Evolutionary conservation across 2,113 vertebrate species (phyloP).

Genomic region (Dipodomys merriami): DNA sequence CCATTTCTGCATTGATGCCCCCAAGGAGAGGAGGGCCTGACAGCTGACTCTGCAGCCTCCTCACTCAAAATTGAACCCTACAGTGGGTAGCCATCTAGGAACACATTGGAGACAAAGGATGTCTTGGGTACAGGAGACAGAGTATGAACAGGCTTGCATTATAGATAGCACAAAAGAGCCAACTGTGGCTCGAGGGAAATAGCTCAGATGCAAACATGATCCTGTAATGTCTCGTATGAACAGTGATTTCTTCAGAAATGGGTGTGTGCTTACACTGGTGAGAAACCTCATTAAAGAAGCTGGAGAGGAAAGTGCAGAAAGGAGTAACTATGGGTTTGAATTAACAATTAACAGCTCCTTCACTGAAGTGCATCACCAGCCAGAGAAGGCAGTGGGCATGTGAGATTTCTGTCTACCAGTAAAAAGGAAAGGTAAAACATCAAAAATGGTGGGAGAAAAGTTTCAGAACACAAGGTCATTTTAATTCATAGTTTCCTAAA

Average conservation of each 20-base stretch:
- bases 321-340: constrained; percentile 53
- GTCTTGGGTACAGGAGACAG: neutral
- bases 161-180: neutral
- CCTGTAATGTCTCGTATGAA: neutral
- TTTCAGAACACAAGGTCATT: constrained; percentile 88
- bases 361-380: constrained; percentile 58
- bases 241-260: constrained; percentile 23
- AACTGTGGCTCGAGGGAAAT: constrained; percentile 46
- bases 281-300: constrained; percentile 53
- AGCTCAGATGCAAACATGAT: neutral
- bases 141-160: neutral
- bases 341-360: constrained; percentile 72
- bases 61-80: neutral
- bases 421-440: constrained; percentile 81
- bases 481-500: constrained; percentile 83
- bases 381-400: constrained; percentile 64
- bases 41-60: neutral
- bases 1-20: neutral
- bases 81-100: neutral
- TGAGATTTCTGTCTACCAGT: constrained; percentile 64
- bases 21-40: neutral
- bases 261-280: accelerated
- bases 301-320: constrained; percentile 17
- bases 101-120: neutral
- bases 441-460: constrained; percentile 82